Base-by-base conservation (phyloP, 92 coral and sea anemone species). In the Phenganax marumi region DNA sequence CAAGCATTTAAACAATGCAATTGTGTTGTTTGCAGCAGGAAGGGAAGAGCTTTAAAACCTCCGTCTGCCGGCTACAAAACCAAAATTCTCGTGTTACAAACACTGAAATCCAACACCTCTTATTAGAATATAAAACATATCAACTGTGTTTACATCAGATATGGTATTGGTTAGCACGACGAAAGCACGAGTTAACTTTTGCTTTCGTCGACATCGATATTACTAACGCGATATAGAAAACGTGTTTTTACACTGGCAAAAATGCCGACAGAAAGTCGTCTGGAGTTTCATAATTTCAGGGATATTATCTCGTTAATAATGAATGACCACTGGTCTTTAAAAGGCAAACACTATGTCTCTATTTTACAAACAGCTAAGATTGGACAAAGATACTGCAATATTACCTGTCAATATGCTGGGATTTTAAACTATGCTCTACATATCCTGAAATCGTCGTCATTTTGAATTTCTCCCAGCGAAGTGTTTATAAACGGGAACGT, bases 41-140 rank as follows among this genome's bases (percentile, higher is more conserved):
- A 66, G 50, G 72, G 50, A 66, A 33, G 43, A 33, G 5, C 72
- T 3, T 12, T 25, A 47, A 10, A 7, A 14, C 14, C 65, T 18
- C 23, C n/a, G 65, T 18, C 9, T 19, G 26, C 68, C 13, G 8
- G 10, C 33, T 33, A 33, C 43, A 1, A 62, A 62, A 21, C 25
- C 43, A 25, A 22, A 66, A 66, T 8, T 66, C 72, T 66, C 72
- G 43, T 66, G 50, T 66, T 66, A 24, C 72, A 33, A 66, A 66
- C 43, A 9, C 43, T 66, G 72, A 24, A 66, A 66, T 66, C 43
- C 12, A 66, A 66, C 43, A 66, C 22, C 43, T n/a, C 0, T 8
- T 2, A 19, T 8, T 62, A 25, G 26, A n/a, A 39, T 62, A 33
- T 33, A 5, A 33, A 33, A 5, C 43, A 33, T 5, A 33, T 33